phyloP scores from a whole-genome alignment of 2,113 vertebrate species.

The Pterocles orientalis region DNA sequence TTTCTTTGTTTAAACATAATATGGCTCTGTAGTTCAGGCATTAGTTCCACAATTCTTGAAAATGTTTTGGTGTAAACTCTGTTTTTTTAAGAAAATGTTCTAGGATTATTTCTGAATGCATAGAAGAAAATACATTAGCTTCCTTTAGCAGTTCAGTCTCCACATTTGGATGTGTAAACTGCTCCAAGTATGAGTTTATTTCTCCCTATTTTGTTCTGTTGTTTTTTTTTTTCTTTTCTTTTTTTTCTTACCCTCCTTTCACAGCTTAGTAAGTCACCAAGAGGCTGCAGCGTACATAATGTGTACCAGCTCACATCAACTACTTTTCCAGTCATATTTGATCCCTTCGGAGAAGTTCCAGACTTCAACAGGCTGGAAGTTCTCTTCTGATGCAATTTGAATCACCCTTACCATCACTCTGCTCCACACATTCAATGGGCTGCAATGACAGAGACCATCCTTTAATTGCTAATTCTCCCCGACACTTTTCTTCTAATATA shows the following conservation, averaged over 20 bases:
- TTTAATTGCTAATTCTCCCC: neutral
- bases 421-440: neutral
- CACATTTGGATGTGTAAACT: neutral
- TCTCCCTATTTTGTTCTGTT: neutral
- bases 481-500: neutral
- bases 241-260: neutral
- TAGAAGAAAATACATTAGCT: neutral
- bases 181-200: neutral
- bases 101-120: neutral
- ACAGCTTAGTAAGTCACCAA: neutral
- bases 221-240: neutral
- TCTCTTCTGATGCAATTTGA: neutral
- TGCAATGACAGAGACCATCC: neutral
- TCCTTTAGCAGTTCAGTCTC: neutral
- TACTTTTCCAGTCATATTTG: neutral
- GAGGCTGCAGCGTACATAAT: neutral
- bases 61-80: neutral
- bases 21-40: neutral
- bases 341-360: neutral
- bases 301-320: neutral
- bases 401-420: neutral
- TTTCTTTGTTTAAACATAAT: neutral
- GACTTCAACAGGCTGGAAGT: neutral
- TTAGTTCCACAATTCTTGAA: neutral
- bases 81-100: neutral